Conservation (phyloP, 2,113 vertebrate species). For the Ibidorhyncha struthersii region DNA sequence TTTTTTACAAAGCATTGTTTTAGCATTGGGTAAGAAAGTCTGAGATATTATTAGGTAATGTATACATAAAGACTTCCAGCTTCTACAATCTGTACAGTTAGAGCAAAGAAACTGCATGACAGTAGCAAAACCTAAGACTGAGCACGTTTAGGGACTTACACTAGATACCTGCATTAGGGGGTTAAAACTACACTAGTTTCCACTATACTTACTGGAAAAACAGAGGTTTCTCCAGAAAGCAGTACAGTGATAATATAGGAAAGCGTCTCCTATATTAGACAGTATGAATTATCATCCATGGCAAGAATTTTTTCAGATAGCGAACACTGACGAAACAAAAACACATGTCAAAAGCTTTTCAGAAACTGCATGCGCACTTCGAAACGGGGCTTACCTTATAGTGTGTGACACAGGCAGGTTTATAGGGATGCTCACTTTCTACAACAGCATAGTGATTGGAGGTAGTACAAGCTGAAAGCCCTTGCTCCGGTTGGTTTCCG, state of each 20-base stretch:
- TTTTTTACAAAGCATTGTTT: not conserved
- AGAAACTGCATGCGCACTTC: not conserved
- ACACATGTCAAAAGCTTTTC: not conserved
- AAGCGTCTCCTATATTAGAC: not conserved
- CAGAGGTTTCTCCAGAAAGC: not conserved
- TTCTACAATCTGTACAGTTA: not conserved
- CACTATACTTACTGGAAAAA: not conserved
- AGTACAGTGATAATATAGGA: not conserved
- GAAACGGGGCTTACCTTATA: constrained; percentile 82
- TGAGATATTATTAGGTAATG: not conserved
- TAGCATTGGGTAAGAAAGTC: not conserved
- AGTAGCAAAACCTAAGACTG: not conserved
- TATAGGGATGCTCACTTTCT: constrained; percentile 97
- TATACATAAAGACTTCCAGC: not conserved
- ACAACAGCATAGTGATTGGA: constrained; percentile 95
- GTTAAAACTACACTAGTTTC: not conserved
- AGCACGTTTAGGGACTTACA: not conserved
- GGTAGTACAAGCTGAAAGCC: constrained; percentile 95
- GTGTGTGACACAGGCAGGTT: constrained; percentile 91
- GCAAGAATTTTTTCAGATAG: not conserved
- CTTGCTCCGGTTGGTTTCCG: constrained; percentile 95
- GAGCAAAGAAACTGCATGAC: not conserved
- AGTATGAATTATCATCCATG: not conserved
- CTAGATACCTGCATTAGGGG: not conserved
- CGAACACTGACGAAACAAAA: not conserved